Base-by-base conservation (phyloP, 2,888 invertebrate species). In the Patella depressa region DNA sequence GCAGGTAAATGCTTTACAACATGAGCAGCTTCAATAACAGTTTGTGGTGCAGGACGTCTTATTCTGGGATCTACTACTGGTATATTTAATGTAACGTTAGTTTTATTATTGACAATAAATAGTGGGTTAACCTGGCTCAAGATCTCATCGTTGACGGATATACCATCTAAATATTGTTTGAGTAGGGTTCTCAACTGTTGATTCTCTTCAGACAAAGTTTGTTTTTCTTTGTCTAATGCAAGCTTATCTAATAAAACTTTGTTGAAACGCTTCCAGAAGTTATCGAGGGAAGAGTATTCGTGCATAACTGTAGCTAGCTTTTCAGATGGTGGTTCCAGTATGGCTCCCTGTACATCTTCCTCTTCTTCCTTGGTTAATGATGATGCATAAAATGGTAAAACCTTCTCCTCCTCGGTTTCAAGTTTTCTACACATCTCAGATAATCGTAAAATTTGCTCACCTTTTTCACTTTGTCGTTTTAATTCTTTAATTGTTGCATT, bases 201-300 rank as follows among this genome's bases (percentile, higher is more conserved):
- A 88, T 96, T 96, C 88, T 95, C 95, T 74, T 93, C 92, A 9
- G 93, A 89, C 69, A 93, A 80, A 86, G 87, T 87, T 75, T 87
- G 85, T 75, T 89, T 89, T 82, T 92, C 92, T 79, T 91, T 90
- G 74, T 90, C 92, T 78, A 94, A 88, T 12, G 93, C 93, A 53
- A 93, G 92, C 72, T 93, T 93, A 86, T 94, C 94, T 71, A 94
- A 89, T 29, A 93, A 86, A 2, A 93, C 93, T 80, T 93, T 92
- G 88, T 94, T 94, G 77, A 93, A 94, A 15, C 94, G 93, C 78
- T 93, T 92, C 93, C 96, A 94, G 88, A 96, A 95, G 84, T 94
- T 94, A 81, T 95, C 94, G 93, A 96, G 79, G 0, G 87, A 81
- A 17, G 83, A 79, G 83, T 91, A 92, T 77, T 91, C 89, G 77